phyloP scores from a whole-genome alignment of 2,113 vertebrate species.

The Sylvilagus bachmani region DNA sequence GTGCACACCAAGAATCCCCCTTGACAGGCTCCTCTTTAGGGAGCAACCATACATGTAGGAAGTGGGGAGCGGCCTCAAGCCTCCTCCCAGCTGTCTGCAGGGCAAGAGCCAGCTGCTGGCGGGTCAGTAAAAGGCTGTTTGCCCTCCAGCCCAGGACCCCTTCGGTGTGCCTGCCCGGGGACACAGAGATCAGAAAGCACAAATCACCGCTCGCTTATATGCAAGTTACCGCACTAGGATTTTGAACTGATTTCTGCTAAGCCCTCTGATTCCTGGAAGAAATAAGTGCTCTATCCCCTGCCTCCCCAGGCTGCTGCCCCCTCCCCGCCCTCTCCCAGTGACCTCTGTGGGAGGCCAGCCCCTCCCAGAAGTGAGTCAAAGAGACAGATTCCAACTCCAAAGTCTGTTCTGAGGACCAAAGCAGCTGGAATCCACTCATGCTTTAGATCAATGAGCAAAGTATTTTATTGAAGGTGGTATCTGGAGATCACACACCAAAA shows the following conservation, averaged over 20 bases:
- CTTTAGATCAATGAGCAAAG: slow-evolving; percentile 64
- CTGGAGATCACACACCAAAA: neutral
- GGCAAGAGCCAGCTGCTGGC: slow-evolving; percentile 57
- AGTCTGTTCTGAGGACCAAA: slow-evolving; percentile 64
- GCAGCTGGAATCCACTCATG: slow-evolving; percentile 44
- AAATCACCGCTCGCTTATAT: slow-evolving; percentile 74
- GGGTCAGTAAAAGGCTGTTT: slow-evolving; percentile 47
- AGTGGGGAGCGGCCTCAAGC: neutral
- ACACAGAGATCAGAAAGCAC: slow-evolving; percentile 76
- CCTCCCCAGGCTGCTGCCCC: slow-evolving; percentile 82
- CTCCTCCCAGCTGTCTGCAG: slow-evolving; percentile 58
- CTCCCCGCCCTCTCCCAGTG: slow-evolving; percentile 76
- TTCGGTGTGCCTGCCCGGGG: slow-evolving; percentile 69
- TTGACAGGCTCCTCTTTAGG: neutral
- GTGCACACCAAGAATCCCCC: slow-evolving; percentile 33
- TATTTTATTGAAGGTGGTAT: slow-evolving; percentile 59
- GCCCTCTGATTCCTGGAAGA: slow-evolving; percentile 83
- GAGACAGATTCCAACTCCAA: slow-evolving; percentile 39
- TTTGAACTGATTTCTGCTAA: slow-evolving; percentile 79
- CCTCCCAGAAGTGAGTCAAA: slow-evolving; percentile 74
- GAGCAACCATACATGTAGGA: neutral
- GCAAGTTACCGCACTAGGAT: slow-evolving; percentile 79
- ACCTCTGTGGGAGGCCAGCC: slow-evolving; percentile 79
- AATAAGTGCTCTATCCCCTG: slow-evolving; percentile 85
- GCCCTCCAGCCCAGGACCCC: slow-evolving; percentile 67